Evolutionary conservation across 1,140 invertebrate genomes (phyloP).

Genomic region (Oscheius sp.): DNA sequence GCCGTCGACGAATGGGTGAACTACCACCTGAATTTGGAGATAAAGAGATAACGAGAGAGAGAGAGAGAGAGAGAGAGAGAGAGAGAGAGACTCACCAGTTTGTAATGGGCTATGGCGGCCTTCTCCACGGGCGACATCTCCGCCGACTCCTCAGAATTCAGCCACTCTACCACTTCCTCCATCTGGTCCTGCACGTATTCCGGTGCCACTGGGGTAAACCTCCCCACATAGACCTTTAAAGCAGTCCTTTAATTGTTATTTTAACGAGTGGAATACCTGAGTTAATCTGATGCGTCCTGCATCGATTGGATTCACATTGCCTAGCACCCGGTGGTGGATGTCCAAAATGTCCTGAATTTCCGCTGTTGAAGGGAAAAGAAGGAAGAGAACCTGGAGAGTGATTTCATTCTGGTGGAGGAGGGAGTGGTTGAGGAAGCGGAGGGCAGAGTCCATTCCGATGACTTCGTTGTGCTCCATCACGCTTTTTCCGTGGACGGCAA

Average conservation of each 20-base stretch:
- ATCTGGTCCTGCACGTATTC: conserved; percentile 79
- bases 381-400: conserved; percentile 40
- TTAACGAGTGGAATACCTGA: conserved; percentile 44
- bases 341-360: conserved; percentile 82
- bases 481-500: conserved; percentile 87
- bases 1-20: conserved; percentile 65
- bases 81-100: conserved; percentile 70
- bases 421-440: conserved; percentile 91
- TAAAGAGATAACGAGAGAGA: neutral
- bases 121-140: conserved; percentile 83
- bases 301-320: conserved; percentile 72
- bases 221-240: conserved; percentile 50
- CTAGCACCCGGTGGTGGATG: conserved; percentile 86
- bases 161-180: conserved; percentile 82
- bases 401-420: conserved; percentile 66
- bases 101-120: conserved; percentile 90
- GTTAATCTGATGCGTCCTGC: conserved; percentile 64
- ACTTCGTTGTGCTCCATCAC: conserved; percentile 89
- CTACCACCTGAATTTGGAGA: conserved; percentile 47
- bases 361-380: conserved; percentile 64
- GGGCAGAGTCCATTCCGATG: conserved; percentile 83
- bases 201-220: conserved; percentile 64
- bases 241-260: conserved; percentile 15
- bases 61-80: conserved; percentile 10
- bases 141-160: conserved; percentile 78